phyloP scores from a whole-genome alignment of 2,113 vertebrate species.

The Leucoraja erinaceus region DNA sequence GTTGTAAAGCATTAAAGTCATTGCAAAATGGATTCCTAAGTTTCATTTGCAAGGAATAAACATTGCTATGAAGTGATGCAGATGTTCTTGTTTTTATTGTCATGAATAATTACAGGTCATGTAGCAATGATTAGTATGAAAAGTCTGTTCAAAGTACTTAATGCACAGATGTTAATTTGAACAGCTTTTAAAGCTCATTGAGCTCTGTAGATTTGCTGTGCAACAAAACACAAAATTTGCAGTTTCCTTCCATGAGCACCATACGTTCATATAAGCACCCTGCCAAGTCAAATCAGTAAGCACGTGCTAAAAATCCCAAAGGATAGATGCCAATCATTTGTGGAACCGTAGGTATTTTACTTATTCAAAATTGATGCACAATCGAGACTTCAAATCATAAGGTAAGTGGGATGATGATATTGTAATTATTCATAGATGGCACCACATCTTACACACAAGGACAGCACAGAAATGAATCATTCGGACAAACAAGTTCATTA shows the following conservation, averaged over 20 bases:
- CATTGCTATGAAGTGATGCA: conserved; percentile 5
- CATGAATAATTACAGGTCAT: conserved; percentile 11
- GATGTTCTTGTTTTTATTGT: conserved; percentile 25
- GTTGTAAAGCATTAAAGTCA: background rate
- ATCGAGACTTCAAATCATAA: background rate
- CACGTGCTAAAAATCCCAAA: background rate
- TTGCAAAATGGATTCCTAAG: background rate
- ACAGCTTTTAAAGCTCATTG: background rate
- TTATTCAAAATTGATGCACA: background rate
- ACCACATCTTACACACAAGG: background rate
- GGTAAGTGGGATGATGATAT: background rate
- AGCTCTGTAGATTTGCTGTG: background rate
- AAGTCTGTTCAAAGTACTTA: conserved; percentile 11
- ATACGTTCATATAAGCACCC: background rate
- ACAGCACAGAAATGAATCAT: background rate
- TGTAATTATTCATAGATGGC: background rate
- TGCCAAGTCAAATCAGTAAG: background rate
- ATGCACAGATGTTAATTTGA: conserved; percentile 9
- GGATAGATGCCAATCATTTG: background rate
- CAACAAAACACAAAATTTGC: background rate
- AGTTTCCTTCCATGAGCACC: background rate
- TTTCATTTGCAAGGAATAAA: background rate
- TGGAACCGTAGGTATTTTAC: background rate
- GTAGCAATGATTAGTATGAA: background rate
- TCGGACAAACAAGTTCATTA: background rate